Conservation (phyloP, 2,888 invertebrate genomes). For the Bombylius major region DNA sequence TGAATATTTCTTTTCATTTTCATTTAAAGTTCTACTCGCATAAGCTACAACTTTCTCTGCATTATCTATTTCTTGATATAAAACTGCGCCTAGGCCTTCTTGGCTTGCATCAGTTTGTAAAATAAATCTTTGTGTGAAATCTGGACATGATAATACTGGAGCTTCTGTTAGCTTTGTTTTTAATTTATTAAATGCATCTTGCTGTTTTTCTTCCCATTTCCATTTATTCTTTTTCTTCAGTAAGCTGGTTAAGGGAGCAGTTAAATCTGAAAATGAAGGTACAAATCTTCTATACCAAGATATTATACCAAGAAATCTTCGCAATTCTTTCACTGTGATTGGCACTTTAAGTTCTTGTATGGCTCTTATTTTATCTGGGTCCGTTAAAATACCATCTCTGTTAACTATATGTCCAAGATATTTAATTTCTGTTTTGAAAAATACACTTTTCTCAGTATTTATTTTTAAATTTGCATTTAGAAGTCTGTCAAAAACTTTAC, state of each 20-base stretch:
- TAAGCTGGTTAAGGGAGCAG: not conserved
- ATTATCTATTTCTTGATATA: not conserved
- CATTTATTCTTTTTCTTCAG: not conserved
- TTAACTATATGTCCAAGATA: conserved; percentile 5
- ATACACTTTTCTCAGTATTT: not conserved
- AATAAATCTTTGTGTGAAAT: not conserved
- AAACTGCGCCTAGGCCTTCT: too few species aligned
- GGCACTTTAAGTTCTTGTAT: not conserved
- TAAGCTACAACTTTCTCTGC: conserved; percentile 13
- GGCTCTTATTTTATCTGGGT: conserved; percentile 2
- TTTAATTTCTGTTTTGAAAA: not conserved
- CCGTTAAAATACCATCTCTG: not conserved
- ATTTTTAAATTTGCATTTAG: not conserved
- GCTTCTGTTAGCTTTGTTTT: not conserved
- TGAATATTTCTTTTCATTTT: not conserved
- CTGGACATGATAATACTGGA: not conserved
- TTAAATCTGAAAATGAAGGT: not conserved
- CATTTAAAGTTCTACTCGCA: not conserved
- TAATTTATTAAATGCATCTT: not conserved
- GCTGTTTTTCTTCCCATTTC: not conserved
- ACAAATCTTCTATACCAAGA: conserved; percentile 5
- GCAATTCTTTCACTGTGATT: not conserved
- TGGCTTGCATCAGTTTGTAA: not conserved
- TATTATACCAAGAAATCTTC: too few species aligned
- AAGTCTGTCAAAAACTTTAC: not conserved